A percentile compares a stretch with the other conserved stretches of the same genome.
These are phyloP conservation scores for Antigone vipio DNA, from an alignment of 2,113 vertebrate species.

Conservation along the genomic window DNA sequence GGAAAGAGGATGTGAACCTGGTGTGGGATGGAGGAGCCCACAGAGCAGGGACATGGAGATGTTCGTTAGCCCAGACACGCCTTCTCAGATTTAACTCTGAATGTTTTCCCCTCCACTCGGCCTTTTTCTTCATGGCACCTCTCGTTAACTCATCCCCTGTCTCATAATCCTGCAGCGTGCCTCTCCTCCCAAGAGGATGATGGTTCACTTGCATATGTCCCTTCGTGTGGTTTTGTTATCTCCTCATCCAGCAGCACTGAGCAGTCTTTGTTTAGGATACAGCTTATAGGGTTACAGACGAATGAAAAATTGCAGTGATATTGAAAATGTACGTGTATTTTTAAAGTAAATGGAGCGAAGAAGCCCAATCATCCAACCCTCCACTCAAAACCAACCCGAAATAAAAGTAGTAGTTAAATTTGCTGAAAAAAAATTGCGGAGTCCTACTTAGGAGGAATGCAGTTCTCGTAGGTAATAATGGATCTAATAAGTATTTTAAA, in stretches of 20 bases:
- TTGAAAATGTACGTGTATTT: neutral
- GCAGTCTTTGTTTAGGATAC: neutral
- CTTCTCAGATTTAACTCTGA: neutral
- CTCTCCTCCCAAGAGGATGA: neutral
- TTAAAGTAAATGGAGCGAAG: neutral
- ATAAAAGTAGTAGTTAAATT: neutral
- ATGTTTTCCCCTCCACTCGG: neutral
- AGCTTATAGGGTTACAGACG: neutral
- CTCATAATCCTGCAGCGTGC: neutral
- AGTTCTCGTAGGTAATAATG: neutral
- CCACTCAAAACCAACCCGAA: neutral
- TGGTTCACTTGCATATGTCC: neutral
- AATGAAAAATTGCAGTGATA: neutral
- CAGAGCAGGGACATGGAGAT: neutral
- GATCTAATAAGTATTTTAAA: neutral
- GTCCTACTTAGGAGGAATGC: neutral
- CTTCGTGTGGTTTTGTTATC: neutral
- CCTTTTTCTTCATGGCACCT: neutral
- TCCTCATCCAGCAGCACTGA: neutral
- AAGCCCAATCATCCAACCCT: neutral
- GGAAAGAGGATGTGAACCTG: neutral
- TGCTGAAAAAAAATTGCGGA: neutral
- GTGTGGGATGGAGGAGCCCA: neutral
- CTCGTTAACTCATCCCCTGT: neutral
- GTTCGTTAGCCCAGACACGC: accelerated